Conservation (phyloP, 2,888 invertebrate genomes). For the Dromius quadrimaculatus region DNA sequence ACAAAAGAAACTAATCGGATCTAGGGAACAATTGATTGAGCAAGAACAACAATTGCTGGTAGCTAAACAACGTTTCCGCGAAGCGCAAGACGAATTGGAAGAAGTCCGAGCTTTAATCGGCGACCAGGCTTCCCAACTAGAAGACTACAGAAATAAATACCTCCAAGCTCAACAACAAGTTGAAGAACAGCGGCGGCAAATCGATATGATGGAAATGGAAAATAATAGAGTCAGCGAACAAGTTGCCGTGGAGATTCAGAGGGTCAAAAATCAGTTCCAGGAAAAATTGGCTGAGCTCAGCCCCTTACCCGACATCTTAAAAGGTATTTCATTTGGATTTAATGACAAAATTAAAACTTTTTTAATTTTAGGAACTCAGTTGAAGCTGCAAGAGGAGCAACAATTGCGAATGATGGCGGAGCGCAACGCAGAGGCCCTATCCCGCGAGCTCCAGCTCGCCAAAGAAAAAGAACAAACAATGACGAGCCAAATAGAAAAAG, state of each 20-base stretch:
- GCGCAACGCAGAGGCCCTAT: slow-evolving; percentile 75
- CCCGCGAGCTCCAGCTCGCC: slow-evolving; percentile 73
- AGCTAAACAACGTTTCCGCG: slow-evolving; percentile 69
- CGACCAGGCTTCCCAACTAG: slow-evolving; percentile 76
- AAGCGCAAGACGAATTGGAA: slow-evolving; percentile 74
- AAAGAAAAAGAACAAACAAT: slow-evolving; percentile 72
- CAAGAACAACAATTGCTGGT: slow-evolving; percentile 71
- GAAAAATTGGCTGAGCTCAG: slow-evolving; percentile 78
- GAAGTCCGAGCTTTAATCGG: slow-evolving; percentile 71
- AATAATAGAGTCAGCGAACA: slow-evolving; percentile 79
- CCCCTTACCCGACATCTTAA: slow-evolving; percentile 77
- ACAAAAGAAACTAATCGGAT: slow-evolving; percentile 65
- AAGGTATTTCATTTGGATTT: slow-evolving; percentile 66
- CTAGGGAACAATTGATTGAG: slow-evolving; percentile 75
- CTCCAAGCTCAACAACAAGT: slow-evolving; percentile 77
- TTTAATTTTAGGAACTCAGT: slow-evolving; percentile 67
- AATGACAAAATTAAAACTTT: too few species aligned
- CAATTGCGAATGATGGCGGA: slow-evolving; percentile 76
- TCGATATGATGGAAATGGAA: slow-evolving; percentile 80
- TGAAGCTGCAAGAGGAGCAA: slow-evolving; percentile 76
- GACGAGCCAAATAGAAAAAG: slow-evolving; percentile 69
- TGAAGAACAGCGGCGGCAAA: slow-evolving; percentile 77
- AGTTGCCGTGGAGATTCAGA: slow-evolving; percentile 77
- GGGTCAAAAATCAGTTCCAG: slow-evolving; percentile 79
- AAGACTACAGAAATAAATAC: slow-evolving; percentile 79